Conservation (phyloP, 2,113 vertebrate species). For the Hippocampus guttulatus region DNA sequence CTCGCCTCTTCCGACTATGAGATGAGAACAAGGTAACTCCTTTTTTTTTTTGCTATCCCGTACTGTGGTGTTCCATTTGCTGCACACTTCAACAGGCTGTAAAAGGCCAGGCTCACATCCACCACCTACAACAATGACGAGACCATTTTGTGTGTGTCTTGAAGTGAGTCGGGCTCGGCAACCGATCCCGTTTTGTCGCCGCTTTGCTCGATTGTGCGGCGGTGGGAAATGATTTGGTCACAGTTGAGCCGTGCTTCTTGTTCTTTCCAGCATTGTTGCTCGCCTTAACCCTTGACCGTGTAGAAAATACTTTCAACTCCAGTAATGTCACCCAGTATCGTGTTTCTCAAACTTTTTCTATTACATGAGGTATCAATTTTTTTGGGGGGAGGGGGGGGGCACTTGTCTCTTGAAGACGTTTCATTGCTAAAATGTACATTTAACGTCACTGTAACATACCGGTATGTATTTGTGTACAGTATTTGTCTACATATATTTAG, state of each 20-base stretch:
- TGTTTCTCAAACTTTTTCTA: no score
- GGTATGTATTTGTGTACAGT: no score
- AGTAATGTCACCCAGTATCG: background rate
- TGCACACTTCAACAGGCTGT: background rate
- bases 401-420: no score
- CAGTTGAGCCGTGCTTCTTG: background rate
- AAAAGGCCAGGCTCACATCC: background rate
- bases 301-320: background rate
- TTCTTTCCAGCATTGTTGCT: background rate
- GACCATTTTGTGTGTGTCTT: background rate
- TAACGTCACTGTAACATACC: no score
- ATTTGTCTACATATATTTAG: no score
- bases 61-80: background rate
- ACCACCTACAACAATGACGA: background rate
- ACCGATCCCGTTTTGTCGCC: background rate
- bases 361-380: no score
- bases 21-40: constrained; percentile 54
- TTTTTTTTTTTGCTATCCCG: background rate
- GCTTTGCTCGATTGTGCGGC: background rate
- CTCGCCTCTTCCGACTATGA: constrained; percentile 52
- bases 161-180: background rate
- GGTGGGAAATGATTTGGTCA: background rate
- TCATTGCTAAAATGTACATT: no score
- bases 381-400: no score
- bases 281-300: background rate